Evolutionary conservation across 2,113 vertebrate species (phyloP).

Genomic region (Oreochromis tanganicae): DNA sequence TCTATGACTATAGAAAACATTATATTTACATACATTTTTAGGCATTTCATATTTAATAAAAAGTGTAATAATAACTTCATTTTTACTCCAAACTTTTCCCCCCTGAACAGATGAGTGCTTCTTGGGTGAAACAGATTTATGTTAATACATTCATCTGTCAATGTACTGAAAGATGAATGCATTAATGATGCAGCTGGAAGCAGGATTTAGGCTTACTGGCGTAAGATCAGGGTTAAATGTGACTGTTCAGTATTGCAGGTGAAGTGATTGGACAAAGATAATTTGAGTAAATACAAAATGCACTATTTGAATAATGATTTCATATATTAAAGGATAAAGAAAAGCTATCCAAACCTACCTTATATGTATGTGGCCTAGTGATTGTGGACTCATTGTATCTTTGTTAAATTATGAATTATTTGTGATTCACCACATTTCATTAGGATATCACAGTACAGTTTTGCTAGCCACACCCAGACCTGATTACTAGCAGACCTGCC

Average conservation of each 20-base stretch:
- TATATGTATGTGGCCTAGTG: neutral
- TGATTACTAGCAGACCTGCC: neutral
- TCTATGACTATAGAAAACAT: neutral
- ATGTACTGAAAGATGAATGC: neutral
- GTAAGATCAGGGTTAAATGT: neutral
- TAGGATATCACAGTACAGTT: neutral
- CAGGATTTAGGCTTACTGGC: neutral
- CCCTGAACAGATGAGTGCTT: neutral
- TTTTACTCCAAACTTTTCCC: neutral
- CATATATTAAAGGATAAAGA: neutral
- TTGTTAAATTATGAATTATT: neutral
- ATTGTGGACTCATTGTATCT: neutral
- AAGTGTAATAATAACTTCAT: neutral
- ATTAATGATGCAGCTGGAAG: neutral
- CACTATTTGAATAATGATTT: neutral
- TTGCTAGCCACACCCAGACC: neutral
- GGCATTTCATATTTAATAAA: neutral
- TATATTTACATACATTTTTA: neutral
- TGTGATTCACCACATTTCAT: neutral
- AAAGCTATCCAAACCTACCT: neutral
- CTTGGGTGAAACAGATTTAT: neutral
- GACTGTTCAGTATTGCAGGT: neutral
- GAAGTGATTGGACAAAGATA: neutral
- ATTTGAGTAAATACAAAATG: neutral
- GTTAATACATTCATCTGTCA: neutral